Base-by-base conservation (phyloP, 1,140 invertebrate genomes). In the Leptinotarsa defecta region DNA sequence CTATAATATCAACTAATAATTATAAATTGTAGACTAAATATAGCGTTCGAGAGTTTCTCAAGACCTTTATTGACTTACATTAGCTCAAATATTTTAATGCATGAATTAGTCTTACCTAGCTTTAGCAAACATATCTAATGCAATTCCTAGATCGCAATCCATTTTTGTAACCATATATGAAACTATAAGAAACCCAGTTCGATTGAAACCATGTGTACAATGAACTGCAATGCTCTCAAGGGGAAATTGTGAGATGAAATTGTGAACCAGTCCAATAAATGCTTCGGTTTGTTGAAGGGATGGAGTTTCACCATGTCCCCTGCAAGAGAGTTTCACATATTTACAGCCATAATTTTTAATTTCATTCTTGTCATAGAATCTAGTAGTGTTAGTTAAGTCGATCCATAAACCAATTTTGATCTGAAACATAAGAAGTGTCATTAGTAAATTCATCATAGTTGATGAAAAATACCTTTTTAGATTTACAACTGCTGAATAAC, bases 141-240 rank as follows among this genome's bases (percentile, higher is more conserved):
- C 80, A 34, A 79, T 64, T 73, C 78, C 79, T 43, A 83, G 61
- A 65, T 76, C 75, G 68, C 76, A 80, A 62, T 83, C 81, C 75
- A 79, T 78, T 69, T 74, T 78, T 71, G 76, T 69, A 6, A 99
- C 93, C 81, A 99, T 89, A 86, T 95, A 99, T 3, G 95, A 92
- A 68, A 93, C 90, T 68, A 99, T 94, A 1, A 99, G 87, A 85
- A 99, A 99, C 1, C 95, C 98, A 27, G 97, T 99, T 80, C 98
- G 89, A 86, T 99, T 99, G 83, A 99, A 99, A 0, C 98, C 98
- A 89, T 99, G 98, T 1, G 98, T 99, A 84, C 98, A 99, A 85
- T 99, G 98, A 48, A 99, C 94, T 65, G 92, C 96, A 77, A 98
- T 93, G 19, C 92, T 87, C 80, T 96, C 90, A 74, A 94, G 84